Evolutionary conservation across 2,888 invertebrate genomes (phyloP).

Genomic region (Drosophila nigritarsus): DNA sequence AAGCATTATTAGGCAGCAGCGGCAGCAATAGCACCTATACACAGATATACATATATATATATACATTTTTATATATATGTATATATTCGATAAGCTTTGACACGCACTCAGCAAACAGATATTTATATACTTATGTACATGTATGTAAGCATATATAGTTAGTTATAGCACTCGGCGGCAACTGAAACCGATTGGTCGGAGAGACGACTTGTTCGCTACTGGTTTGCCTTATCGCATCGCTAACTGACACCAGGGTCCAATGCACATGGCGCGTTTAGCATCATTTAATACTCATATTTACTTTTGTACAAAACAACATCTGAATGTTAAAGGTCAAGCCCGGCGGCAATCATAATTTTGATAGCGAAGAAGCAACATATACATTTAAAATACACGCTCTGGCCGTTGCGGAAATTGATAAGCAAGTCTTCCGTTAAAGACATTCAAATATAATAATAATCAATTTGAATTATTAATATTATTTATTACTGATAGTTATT

Average conservation of each 20-base stretch:
- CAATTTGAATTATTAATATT: not conserved
- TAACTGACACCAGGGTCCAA: slow-evolving; percentile 59
- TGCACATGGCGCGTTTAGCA: slow-evolving; percentile 57
- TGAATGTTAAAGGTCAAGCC: slow-evolving; percentile 61
- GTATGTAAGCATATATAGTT: not conserved
- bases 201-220: slow-evolving; percentile 55
- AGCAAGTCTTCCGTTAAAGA: slow-evolving; percentile 11
- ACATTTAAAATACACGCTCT: too few species aligned
- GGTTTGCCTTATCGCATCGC: slow-evolving; percentile 77
- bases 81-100: slow-evolving; percentile 39
- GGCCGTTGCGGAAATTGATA: slow-evolving; percentile 37
- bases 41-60: not conserved
- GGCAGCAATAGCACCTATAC: slow-evolving; percentile 14
- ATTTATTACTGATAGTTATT: slow-evolving; percentile 8
- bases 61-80: too few species aligned
- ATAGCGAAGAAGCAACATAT: slow-evolving; percentile 40
- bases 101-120: slow-evolving; percentile 30
- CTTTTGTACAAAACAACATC: slow-evolving; percentile 15
- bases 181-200: slow-evolving; percentile 22
- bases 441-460: not conserved
- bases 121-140: not conserved
- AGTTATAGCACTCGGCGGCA: slow-evolving; percentile 15
- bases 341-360: slow-evolving; percentile 34
- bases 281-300: slow-evolving; percentile 39
- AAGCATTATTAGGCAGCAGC: slow-evolving; percentile 19